phyloP scores from a whole-genome alignment of 2,113 vertebrate genomes.

The Triplophysa rosa region DNA sequence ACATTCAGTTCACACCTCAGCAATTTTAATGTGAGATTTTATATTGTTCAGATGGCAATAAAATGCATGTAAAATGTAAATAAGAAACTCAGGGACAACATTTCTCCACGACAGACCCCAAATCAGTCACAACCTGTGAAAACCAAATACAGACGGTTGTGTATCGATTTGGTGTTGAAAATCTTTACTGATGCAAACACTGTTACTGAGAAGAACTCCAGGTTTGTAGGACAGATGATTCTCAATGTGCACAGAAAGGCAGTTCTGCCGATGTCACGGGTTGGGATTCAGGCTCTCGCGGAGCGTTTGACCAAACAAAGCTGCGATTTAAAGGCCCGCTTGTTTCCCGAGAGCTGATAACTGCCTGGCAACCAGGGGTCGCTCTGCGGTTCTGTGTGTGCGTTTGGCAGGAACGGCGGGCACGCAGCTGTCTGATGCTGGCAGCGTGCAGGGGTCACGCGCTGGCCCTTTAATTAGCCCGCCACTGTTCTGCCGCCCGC shows the following conservation, averaged over 20 bases:
- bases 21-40: too few relatives aligned
- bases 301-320: constrained; percentile 59
- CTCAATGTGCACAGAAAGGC: background rate
- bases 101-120: too few relatives aligned
- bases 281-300: constrained; percentile 50
- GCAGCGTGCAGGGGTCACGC: constrained; percentile 66
- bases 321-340: constrained; percentile 44
- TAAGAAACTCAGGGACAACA: too few relatives aligned
- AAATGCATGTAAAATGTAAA: too few relatives aligned
- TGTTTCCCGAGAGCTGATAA: constrained; percentile 58
- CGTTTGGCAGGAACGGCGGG: constrained; percentile 54
- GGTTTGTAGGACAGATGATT: too few relatives aligned
- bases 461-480: constrained; percentile 84
- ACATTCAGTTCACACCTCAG: too few relatives aligned
- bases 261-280: constrained; percentile 30
- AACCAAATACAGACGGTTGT: too few relatives aligned
- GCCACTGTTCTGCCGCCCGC: constrained; percentile 79
- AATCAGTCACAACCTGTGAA: too few relatives aligned
- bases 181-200: too few relatives aligned
- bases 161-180: too few relatives aligned
- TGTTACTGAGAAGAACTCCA: too few relatives aligned
- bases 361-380: constrained; percentile 66
- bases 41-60: too few relatives aligned
- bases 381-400: constrained; percentile 39
- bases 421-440: constrained; percentile 80